Evolutionary conservation across 1,140 invertebrate species (phyloP).

Genomic region (Centruroides sculpturatus): DNA sequence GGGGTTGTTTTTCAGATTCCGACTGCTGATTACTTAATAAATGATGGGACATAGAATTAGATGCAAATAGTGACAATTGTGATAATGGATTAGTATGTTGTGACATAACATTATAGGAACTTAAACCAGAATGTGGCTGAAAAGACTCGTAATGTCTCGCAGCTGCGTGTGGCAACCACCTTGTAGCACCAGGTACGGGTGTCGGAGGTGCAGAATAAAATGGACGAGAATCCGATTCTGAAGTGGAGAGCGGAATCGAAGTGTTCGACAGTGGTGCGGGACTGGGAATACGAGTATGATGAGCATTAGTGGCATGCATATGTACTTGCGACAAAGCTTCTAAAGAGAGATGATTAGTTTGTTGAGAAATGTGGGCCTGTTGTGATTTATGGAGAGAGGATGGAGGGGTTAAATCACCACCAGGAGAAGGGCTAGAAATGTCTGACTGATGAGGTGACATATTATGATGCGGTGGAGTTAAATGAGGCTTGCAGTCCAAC

Average conservation of each 20-base stretch:
- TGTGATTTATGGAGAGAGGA: not conserved
- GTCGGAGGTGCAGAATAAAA: slow-evolving; percentile 16
- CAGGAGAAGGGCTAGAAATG: slow-evolving; percentile 13
- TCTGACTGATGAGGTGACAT: slow-evolving; percentile 8
- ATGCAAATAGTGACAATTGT: slow-evolving; percentile 13
- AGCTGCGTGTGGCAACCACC: slow-evolving; percentile 12
- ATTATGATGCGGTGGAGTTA: not conserved
- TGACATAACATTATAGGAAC: slow-evolving; percentile 13
- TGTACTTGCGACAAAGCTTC: not conserved
- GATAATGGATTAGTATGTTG: slow-evolving; percentile 14
- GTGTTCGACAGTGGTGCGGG: not conserved
- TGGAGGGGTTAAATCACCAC: not conserved
- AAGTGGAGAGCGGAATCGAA: not conserved
- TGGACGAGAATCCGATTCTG: slow-evolving; percentile 11
- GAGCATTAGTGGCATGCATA: slow-evolving; percentile 4
- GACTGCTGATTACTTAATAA: slow-evolving; percentile 4
- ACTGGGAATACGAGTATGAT: slow-evolving; percentile 1
- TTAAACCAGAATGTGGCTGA: slow-evolving; percentile 9
- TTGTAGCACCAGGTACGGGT: slow-evolving; percentile 10
- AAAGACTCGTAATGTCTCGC: slow-evolving; percentile 13
- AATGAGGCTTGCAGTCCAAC: not conserved
- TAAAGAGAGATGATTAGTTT: not conserved
- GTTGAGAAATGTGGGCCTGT: not conserved
- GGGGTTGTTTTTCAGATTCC: not conserved
- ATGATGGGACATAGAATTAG: slow-evolving; percentile 10